Evolutionary conservation across 2,888 invertebrate species (phyloP), one percentile per base, ranked within the genome.

Genomic region (Drosophila longiperda): DNA sequence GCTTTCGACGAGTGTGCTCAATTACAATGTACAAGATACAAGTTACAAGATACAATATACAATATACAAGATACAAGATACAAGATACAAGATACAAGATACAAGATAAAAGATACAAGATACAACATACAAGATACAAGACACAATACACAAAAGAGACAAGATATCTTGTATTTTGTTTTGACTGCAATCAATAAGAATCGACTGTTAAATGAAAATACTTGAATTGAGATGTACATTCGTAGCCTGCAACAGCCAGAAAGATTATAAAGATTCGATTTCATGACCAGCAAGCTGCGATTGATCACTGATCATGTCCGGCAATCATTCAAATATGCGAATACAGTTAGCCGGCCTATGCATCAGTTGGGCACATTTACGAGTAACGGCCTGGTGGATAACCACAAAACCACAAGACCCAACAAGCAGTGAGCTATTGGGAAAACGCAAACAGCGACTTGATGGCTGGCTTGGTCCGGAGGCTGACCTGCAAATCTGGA

Each of bases 301-400:
- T 50, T 63, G 57, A 66, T 52, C 78, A 55, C 74, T 32, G 49
- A 54, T 58, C 40, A 48, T 70, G 36, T 32, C 32, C 40, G 76
- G 48, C 50, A 29, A 29, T n/a, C 29, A 50, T 15, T n/a, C 3
- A 29, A 57, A 52, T 38, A 57, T 48, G 50, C 63, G 61, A 29
- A n/a, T 53, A 76, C 77, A 55, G 77, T 80, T 77, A 66, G 54
- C 23, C 53, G 48, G 9, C 40, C 45, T 38, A 40, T 34, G 17
- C 52, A 65, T 50, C 60, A 77, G 65, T 77, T 72, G 52, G 78
- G 73, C 49, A 36, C 45, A 65, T 36, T 55, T 23, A 15, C 23
- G 15, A 45, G 8, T 78, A 80, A 80, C 81, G 77, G 81, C 66
- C 61, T 29, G 40, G 49, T 53, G 55, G 60, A 29, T 38, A 42